A percentile compares a stretch with the other conserved stretches of the same genome.
Evolutionary conservation across 2,113 vertebrate genomes (phyloP).

Genomic region (Phyllostomus hastatus): DNA sequence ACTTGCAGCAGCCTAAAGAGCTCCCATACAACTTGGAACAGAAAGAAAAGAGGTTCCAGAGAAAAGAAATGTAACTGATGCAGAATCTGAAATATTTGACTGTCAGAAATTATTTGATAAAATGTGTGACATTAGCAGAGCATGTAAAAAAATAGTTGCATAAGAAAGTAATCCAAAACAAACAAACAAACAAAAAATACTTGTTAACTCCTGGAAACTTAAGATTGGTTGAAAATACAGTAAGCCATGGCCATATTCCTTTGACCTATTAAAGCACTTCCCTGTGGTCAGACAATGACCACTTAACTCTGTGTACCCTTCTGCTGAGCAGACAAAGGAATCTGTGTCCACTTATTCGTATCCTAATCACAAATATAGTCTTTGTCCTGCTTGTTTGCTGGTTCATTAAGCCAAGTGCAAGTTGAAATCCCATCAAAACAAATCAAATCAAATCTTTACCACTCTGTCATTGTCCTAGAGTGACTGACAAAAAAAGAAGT

Average conservation of each 20-base stretch:
- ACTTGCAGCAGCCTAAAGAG: neutral
- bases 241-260: neutral
- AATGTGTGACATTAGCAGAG: neutral
- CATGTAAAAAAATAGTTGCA: neutral
- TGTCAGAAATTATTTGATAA: neutral
- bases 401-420: neutral
- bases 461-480: neutral
- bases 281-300: rapidly evolving
- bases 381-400: neutral
- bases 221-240: neutral
- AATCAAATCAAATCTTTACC: neutral
- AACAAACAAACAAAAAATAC: no score
- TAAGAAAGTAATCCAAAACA: neutral
- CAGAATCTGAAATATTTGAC: neutral
- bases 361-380: neutral
- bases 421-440: neutral
- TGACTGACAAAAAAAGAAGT: neutral
- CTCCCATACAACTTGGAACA: neutral
- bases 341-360: neutral
- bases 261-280: neutral
- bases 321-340: neutral
- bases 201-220: neutral
- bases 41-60: neutral
- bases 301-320: no score
- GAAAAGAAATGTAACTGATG: neutral